Evolutionary conservation across 2,113 vertebrate species (phyloP), one percentile per base, ranked within the genome.

Genomic region (Prolemur simus): DNA sequence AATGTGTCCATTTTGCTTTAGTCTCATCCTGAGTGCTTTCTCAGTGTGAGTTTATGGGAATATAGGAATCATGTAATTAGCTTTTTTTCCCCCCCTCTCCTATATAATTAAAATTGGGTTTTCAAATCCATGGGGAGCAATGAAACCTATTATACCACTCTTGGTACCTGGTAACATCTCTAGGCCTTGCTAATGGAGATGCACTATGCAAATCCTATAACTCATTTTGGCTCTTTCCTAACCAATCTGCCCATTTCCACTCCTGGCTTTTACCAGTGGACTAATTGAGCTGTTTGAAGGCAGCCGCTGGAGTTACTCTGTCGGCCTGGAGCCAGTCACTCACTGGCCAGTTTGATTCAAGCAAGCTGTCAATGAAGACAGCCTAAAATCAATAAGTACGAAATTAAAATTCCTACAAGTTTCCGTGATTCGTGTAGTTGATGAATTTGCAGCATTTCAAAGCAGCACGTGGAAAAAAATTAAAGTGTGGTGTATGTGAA

Each of bases 51-150:
- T 87, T 89, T 89, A 74, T 81, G 80, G 81, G 87, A 94, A 71
- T 96, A 77, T 83, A 88, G 84, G 89, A 94, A 71, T 96, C 80
- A 14, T 56, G n/a, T 49, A 73, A 68, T 45, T 71, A 27, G 17
- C 1, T 6, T 71, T 82, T 66, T 14, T 34, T 1, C 0, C 15
- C 8, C 8, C 14, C 8, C 20, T 66, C 74, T 83, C 37, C 83
- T 13, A 29, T 68, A 54, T 81, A 87, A 89, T 97, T 91, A 84
- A 83, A 93, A 87, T 56, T 49, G 84, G 15, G 25, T 52, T 92
- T 95, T 93, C 77, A 34, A 78, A 92, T 63, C 54, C 7, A 0
- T 5, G 15, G 52, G 63, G 54, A 89, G 54, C 83, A 49, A 1
- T 89, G 71, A 87, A 93, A 14, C 77, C 23, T 23, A n/a, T 73